Base-by-base conservation (phyloP, 1,140 invertebrate species). In the Brachionus koreanus region DNA sequence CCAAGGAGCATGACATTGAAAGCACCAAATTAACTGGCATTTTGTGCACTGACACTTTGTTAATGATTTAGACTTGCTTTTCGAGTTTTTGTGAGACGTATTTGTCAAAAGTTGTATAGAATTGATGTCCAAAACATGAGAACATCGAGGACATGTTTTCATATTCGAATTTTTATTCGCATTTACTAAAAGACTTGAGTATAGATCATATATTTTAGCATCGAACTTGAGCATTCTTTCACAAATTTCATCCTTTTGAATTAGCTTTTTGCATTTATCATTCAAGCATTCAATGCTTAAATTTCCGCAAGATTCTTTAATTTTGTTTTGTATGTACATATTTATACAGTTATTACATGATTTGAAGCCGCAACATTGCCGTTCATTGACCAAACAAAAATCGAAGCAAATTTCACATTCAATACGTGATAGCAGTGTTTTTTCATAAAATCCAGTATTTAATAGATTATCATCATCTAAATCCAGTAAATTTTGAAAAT, bases 61-160 rank as follows among this genome's bases (percentile, higher is more conserved):
- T 10, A 76, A 82, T 0, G 87, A 85, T 39, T 81, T 72, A 12
- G 85, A 10, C 85, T 25, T 75, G 83, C 1, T 65, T 61, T 35
- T 84, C 84, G 33, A 49, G 76, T 12, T 85, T 67, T 67, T 35
- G 25, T 13, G 3, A 2, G 16, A 5, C n/a, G 9, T 13, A 10
- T 67, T 19, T 2, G 63, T 0, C 12, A 67, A n/a, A 3, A 13
- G 12, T 67, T 67, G 29, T 5, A 67, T 83, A 74, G 83, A 7
- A 65, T 81, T 23, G n/a, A 82, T 65, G 39, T 83, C 69, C 39
- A 65, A 84, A 10, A 88, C 76, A 74, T 85, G 83, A 69, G 85
- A 87, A 84, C 89, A 90, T 5, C 85, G 82, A 1, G 89, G 89
- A 84, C 89, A 90, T 6, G 88, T 89, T 84, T 89, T 89, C 0